Evolutionary conservation across 2,888 invertebrate genomes (phyloP).

Genomic region (Sclerodermus sp.): DNA sequence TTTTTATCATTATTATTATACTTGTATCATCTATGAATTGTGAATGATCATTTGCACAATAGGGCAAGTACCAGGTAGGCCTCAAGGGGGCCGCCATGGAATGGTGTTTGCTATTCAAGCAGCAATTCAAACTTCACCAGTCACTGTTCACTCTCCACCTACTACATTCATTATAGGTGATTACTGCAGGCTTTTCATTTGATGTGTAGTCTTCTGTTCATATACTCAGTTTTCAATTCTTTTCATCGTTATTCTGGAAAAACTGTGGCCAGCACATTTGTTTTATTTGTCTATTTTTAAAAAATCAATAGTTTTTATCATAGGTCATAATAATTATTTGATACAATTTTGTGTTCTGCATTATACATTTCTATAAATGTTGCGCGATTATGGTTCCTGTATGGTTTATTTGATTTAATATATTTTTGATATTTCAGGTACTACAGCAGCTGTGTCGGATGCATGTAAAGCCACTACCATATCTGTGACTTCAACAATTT

Average conservation of each 20-base stretch:
- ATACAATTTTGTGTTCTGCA: too few relatives aligned
- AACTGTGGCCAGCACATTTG: background rate
- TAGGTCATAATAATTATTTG: too few relatives aligned
- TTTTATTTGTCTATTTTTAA: background rate
- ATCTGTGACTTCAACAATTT: background rate
- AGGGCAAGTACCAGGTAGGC: slow-evolving; percentile 68
- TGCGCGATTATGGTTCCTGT: too few relatives aligned
- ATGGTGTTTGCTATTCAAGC: slow-evolving; percentile 66
- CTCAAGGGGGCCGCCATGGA: slow-evolving; percentile 68
- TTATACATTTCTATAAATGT: too few relatives aligned
- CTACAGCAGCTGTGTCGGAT: slow-evolving; percentile 53
- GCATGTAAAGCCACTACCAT: slow-evolving; percentile 16
- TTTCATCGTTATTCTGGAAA: slow-evolving; percentile 7
- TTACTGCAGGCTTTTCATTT: slow-evolving; percentile 46
- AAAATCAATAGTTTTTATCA: too few relatives aligned
- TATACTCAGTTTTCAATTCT: background rate
- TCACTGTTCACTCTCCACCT: slow-evolving; percentile 55
- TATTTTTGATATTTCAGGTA: slow-evolving; percentile 55
- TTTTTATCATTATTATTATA: too few relatives aligned
- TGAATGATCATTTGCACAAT: slow-evolving; percentile 47
- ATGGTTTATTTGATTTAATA: background rate
- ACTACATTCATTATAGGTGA: slow-evolving; percentile 57
- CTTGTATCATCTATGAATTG: slow-evolving; percentile 9
- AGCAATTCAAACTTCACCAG: slow-evolving; percentile 53
- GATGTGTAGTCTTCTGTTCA: too few relatives aligned